phyloP scores from a whole-genome alignment of 2,113 vertebrate genomes.

The Coryphaenoides rupestris region DNA sequence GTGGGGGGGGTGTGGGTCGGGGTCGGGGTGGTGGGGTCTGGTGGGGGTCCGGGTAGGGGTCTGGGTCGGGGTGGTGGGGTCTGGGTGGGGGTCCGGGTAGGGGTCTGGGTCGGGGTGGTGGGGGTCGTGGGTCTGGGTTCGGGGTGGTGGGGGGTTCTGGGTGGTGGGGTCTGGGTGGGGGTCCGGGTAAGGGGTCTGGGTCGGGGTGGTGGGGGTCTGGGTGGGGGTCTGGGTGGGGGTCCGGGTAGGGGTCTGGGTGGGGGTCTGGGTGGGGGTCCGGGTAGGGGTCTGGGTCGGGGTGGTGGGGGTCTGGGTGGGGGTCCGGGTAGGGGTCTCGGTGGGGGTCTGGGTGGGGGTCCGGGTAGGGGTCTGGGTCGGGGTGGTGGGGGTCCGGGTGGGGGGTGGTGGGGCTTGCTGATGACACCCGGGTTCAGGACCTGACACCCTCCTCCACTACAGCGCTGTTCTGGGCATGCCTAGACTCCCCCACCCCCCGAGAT shows the following conservation, averaged over 20 bases:
- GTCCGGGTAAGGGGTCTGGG: not conserved
- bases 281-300: too few species aligned
- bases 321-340: too few species aligned
- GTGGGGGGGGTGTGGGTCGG: too few species aligned
- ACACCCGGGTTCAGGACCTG: not conserved
- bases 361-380: not conserved
- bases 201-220: too few species aligned
- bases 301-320: not conserved
- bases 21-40: not conserved
- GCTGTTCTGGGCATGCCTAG: slow-evolving; percentile 28
- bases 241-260: not conserved
- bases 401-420: not conserved
- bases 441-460: not conserved
- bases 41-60: too few species aligned
- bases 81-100: not conserved
- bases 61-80: not conserved
- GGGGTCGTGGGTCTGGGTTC: not conserved
- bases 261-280: not conserved
- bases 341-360: not conserved
- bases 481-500: slow-evolving; percentile 32
- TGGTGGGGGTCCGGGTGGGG: not conserved
- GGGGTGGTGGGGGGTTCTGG: too few species aligned
- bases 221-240: not conserved
- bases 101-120: too few species aligned
- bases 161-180: too few species aligned